phyloP scores from a whole-genome alignment of 1,140 invertebrate genomes.

The Pissodes strobi region DNA sequence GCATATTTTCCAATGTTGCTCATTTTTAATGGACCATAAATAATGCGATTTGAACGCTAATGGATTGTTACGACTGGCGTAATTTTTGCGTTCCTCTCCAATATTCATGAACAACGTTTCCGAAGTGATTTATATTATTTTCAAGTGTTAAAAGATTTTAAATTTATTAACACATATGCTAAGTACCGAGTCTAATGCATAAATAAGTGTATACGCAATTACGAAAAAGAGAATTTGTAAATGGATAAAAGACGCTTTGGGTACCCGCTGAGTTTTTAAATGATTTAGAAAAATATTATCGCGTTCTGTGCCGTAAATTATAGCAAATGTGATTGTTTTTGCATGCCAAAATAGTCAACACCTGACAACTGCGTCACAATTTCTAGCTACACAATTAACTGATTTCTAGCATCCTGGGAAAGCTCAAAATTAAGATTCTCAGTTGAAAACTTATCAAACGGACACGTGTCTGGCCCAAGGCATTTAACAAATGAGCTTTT shows the following conservation, averaged over 20 bases:
- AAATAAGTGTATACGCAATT: slow-evolving; percentile 23
- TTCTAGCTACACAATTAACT: no score
- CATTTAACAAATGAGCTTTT: slow-evolving; percentile 13
- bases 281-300: neutral
- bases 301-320: neutral
- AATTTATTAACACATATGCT: slow-evolving; percentile 20
- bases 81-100: neutral
- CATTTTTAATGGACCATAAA: slow-evolving; percentile 8
- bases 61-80: neutral
- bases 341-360: no score
- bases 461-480: slow-evolving; percentile 7
- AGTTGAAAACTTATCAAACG: slow-evolving; percentile 7
- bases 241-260: slow-evolving; percentile 2
- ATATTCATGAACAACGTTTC: slow-evolving; percentile 8
- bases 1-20: neutral
- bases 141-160: slow-evolving; percentile 14
- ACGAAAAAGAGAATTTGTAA: slow-evolving; percentile 15
- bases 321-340: neutral
- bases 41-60: slow-evolving; percentile 14
- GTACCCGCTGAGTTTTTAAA: slow-evolving; percentile 10
- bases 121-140: slow-evolving; percentile 19
- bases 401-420: no score
- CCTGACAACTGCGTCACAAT: no score
- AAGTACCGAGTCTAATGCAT: slow-evolving; percentile 15
- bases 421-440: slow-evolving; percentile 2